These are phyloP conservation scores for Drosophila busckii DNA, from an alignment of 1,140 invertebrate genomes.

Conservation along the genomic window DNA sequence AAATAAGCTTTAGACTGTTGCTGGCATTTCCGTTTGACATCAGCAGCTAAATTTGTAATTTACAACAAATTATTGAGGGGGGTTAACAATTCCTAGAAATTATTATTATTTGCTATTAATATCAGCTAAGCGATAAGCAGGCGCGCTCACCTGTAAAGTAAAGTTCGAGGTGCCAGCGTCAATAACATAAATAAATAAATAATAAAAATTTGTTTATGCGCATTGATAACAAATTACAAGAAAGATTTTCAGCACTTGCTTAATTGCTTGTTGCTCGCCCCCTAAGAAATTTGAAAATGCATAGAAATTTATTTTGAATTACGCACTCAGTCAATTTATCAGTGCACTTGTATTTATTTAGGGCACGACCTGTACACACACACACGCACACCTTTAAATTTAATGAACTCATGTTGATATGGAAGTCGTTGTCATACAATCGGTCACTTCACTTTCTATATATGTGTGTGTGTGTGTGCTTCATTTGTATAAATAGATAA, in stretches of 20 bases:
- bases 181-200: conserved; percentile 34
- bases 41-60: conserved; percentile 15
- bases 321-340: conserved; percentile 22
- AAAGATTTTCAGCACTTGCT: conserved; percentile 23
- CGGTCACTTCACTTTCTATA: conserved; percentile 40
- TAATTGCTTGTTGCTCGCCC: conserved; percentile 43
- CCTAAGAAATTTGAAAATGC: conserved; percentile 37
- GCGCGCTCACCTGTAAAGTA: conserved; percentile 8
- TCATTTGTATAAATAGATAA: conserved; percentile 36
- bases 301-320: too few relatives aligned
- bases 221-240: conserved; percentile 30
- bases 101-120: conserved; percentile 42
- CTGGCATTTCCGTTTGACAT: conserved; percentile 28
- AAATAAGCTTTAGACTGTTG: background rate
- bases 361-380: conserved; percentile 12
- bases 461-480: conserved; percentile 19
- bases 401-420: conserved; percentile 36
- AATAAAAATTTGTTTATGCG: conserved; percentile 47
- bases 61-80: conserved; percentile 16
- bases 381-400: conserved; percentile 2
- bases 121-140: conserved; percentile 34
- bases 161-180: conserved; percentile 17
- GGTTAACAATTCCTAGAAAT: conserved; percentile 38
- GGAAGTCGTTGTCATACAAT: conserved; percentile 25
- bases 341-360: conserved; percentile 38